phyloP scores from a whole-genome alignment of 2,888 invertebrate species.

The Nebria salina region DNA sequence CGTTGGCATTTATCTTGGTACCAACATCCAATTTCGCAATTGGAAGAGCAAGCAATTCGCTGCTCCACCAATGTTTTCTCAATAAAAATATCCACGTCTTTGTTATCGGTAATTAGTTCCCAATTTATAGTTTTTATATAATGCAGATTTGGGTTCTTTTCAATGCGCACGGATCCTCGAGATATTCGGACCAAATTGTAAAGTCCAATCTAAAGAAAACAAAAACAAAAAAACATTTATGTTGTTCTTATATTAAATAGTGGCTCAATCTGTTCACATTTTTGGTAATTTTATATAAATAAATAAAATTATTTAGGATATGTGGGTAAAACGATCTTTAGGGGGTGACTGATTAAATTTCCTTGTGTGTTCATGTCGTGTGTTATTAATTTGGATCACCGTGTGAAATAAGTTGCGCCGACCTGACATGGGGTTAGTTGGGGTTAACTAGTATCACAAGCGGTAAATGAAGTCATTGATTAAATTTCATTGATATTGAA shows the following conservation, averaged over 20 bases:
- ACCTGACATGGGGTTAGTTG: not conserved
- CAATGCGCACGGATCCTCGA: constrained; percentile 83
- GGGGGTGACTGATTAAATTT: not conserved
- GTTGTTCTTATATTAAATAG: not conserved
- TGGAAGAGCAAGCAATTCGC: constrained; percentile 49
- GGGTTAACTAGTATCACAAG: not conserved
- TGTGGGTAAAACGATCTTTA: not conserved
- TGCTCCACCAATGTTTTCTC: constrained; percentile 43
- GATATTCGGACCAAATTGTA: constrained; percentile 77
- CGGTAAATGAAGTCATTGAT: constrained; percentile 1
- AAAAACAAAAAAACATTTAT: not conserved
- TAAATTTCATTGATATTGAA: not conserved
- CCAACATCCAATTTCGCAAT: constrained; percentile 64
- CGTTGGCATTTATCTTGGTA: constrained; percentile 64
- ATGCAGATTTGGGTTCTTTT: constrained; percentile 80
- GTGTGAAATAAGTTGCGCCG: not conserved
- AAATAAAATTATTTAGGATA: no score
- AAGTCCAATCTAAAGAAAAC: constrained; percentile 74
- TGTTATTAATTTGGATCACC: not conserved
- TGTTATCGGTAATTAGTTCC: constrained; percentile 61
- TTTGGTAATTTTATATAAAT: no score
- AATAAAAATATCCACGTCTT: constrained; percentile 2
- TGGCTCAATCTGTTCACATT: no score
- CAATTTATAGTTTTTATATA: constrained; percentile 78
- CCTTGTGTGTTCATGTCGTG: not conserved